A percentile compares a stretch with the other conserved stretches of the same genome.
Conservation (phyloP, 1,140 invertebrate genomes). For the Glossosoma conforme region DNA sequence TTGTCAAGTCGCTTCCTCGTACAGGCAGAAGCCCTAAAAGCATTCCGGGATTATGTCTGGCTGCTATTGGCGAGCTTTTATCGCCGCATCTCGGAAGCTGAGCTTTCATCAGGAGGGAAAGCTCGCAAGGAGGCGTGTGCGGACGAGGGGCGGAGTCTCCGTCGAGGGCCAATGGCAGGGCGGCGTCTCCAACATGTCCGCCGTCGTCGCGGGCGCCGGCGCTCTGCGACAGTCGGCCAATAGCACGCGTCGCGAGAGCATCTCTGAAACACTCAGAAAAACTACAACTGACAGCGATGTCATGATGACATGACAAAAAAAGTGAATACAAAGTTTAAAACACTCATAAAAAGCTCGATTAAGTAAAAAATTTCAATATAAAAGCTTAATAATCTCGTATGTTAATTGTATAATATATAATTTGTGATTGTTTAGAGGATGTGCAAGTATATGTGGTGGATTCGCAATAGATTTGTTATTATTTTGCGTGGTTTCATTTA, state of each 20-base stretch:
- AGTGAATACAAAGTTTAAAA: no score
- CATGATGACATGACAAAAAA: no score
- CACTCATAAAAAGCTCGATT: neutral
- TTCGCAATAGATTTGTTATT: neutral
- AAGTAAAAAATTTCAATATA: neutral
- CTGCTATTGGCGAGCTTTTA: no score
- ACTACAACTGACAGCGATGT: no score
- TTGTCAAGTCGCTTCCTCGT: no score
- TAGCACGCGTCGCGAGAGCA: conserved; percentile 18
- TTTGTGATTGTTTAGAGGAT: neutral
- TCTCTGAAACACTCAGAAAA: no score
- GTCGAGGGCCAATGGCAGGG: conserved; percentile 2
- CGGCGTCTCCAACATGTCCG: neutral
- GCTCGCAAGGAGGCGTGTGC: neutral
- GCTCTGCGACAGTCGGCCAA: conserved; percentile 9
- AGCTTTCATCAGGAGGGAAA: no score
- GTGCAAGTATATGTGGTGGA: neutral
- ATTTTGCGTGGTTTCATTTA: neutral
- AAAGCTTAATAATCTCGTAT: no score
- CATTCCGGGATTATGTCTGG: no score
- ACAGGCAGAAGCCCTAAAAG: no score
- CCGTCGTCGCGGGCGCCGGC: neutral
- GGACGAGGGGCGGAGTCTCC: conserved; percentile 1
- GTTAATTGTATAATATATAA: neutral
- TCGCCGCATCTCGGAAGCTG: no score